These are phyloP conservation scores for Vidua macroura DNA, from an alignment of 2,113 vertebrate species.

Conservation along the genomic window DNA sequence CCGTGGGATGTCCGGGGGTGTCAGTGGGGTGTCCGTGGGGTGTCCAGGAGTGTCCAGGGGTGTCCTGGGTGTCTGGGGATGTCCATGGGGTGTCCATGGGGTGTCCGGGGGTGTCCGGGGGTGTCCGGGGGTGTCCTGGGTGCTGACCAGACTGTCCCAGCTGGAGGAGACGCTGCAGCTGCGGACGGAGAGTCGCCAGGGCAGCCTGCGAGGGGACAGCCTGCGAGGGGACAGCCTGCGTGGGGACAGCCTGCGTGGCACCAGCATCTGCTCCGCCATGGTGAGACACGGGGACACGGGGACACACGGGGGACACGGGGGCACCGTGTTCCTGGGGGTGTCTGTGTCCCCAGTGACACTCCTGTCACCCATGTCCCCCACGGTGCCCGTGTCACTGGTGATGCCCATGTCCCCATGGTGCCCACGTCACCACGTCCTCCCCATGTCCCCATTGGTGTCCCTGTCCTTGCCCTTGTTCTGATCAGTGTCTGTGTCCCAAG, in stretches of 20 bases:
- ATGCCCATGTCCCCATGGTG: not conserved
- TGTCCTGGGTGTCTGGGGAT: too few relatives aligned
- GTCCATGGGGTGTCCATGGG: too few relatives aligned
- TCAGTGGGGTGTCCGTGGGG: too few relatives aligned
- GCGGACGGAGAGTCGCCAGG: conserved; percentile 31
- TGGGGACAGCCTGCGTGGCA: conserved; percentile 60
- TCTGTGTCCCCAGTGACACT: not conserved
- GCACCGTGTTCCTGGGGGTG: not conserved
- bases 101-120: not conserved
- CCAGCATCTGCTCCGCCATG: conserved; percentile 83
- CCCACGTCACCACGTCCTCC: not conserved
- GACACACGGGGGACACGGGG: not conserved
- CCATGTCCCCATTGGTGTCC: too few relatives aligned
- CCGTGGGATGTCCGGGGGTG: too few relatives aligned
- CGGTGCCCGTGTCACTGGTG: not conserved
- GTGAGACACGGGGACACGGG: conserved; percentile 66
- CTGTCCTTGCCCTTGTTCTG: not conserved
- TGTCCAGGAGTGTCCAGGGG: not conserved
- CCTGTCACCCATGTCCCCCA: not conserved
- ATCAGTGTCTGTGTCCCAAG: not conserved
- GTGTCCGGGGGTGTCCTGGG: not conserved
- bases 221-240: not conserved
- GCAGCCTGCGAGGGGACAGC: not conserved
- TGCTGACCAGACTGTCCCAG: not conserved
- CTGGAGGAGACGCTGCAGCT: conserved; percentile 54